These are phyloP conservation scores for Tinea semifulvella DNA, from an alignment of 2,888 invertebrate genomes.

Conservation along the genomic window DNA sequence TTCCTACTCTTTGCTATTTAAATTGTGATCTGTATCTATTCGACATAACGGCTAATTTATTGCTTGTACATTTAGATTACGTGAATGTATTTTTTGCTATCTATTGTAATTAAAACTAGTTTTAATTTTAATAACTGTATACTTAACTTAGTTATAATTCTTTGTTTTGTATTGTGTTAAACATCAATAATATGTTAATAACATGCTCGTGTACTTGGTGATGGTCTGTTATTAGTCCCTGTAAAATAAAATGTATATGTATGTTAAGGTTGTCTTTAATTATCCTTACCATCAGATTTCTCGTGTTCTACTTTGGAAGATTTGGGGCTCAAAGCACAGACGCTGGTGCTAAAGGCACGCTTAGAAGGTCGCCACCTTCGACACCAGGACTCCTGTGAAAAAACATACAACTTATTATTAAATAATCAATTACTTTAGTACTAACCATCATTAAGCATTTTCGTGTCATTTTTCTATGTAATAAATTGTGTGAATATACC, in stretches of 20 bases:
- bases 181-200: conserved; percentile 11
- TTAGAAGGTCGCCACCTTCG: conserved; percentile 66
- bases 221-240: conserved; percentile 33
- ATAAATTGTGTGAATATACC: too few species aligned
- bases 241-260: conserved; percentile 3
- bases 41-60: conserved; percentile 51
- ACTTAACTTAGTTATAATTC: conserved; percentile 5
- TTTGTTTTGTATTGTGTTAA: conserved; percentile 7
- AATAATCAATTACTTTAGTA: too few species aligned
- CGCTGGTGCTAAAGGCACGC: conserved; percentile 51
- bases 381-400: conserved; percentile 72
- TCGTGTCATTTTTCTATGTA: too few species aligned
- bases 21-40: conserved; percentile 61
- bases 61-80: conserved; percentile 36
- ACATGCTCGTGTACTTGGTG: conserved; percentile 32
- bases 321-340: conserved; percentile 51
- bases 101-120: conserved; percentile 12
- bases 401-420: conserved; percentile 18
- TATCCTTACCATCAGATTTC: conserved; percentile 54
- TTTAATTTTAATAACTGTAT: conserved; percentile 3
- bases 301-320: conserved; percentile 48
- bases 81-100: background rate
- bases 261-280: background rate
- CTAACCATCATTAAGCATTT: too few species aligned
- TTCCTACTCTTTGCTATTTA: conserved; percentile 35